phyloP scores from a whole-genome alignment of 1,140 invertebrate genomes.

The Cyrtorhinus lividipennis region DNA sequence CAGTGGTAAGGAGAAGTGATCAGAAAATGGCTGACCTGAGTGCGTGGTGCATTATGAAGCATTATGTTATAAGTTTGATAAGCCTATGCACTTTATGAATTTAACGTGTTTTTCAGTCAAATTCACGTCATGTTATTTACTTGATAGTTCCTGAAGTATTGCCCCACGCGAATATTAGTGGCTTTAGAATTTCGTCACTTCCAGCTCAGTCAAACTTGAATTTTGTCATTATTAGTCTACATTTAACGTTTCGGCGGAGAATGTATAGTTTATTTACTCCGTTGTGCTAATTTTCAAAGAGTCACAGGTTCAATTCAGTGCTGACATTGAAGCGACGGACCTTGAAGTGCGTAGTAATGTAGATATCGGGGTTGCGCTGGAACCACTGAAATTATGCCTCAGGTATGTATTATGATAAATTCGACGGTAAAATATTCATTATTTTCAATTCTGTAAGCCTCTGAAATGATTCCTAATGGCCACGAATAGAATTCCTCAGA shows the following conservation, averaged over 20 bases:
- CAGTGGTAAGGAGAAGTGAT: no score
- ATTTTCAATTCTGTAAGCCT: neutral
- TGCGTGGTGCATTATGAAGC: constrained; percentile 15
- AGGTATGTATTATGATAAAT: constrained; percentile 12
- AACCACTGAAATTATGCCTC: constrained; percentile 7
- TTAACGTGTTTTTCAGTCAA: neutral
- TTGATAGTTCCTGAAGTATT: no score
- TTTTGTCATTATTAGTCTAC: no score
- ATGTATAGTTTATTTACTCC: neutral
- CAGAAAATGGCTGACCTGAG: constrained; percentile 12
- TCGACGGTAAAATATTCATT: neutral
- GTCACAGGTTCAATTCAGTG: no score
- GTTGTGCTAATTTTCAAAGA: neutral
- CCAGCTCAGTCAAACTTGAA: neutral
- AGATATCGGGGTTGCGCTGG: neutral
- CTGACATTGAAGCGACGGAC: neutral
- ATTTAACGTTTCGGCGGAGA: neutral
- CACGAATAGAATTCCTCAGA: no score
- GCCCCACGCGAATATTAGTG: no score
- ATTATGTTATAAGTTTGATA: constrained; percentile 11
- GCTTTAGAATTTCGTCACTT: neutral
- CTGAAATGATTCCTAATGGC: neutral
- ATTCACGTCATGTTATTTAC: no score
- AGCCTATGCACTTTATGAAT: neutral
- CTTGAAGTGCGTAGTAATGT: neutral